Percentiles rank a stretch among this genome's conserved stretches.
phyloP scores from a whole-genome alignment of 2,113 vertebrate genomes.

The Scolopax mira region DNA sequence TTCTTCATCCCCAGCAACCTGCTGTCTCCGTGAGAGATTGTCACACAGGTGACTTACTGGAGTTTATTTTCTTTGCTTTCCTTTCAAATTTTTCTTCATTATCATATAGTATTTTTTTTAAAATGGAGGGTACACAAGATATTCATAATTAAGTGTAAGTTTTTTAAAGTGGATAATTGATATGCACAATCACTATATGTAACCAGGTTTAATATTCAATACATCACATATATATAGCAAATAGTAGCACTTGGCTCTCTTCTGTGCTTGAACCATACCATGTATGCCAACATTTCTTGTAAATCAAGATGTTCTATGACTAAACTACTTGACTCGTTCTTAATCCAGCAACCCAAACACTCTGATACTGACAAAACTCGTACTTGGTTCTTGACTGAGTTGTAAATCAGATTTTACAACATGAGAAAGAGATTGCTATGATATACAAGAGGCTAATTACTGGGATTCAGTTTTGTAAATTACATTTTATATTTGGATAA shows the following conservation, averaged over 20 bases:
- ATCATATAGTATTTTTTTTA: neutral
- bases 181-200: neutral
- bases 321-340: constrained; percentile 7
- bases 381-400: neutral
- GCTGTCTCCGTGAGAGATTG: neutral
- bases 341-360: neutral
- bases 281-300: neutral
- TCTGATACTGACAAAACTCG: neutral
- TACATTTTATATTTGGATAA: neutral
- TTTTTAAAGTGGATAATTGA: neutral
- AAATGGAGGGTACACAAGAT: neutral
- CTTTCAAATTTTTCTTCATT: neutral
- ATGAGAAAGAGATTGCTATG: neutral
- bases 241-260: neutral
- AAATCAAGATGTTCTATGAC: neutral
- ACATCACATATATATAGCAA: neutral
- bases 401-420: neutral
- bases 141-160: neutral
- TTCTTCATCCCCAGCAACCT: rapidly evolving
- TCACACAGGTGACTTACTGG: neutral
- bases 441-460: neutral
- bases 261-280: neutral
- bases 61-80: neutral
- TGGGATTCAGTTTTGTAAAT: neutral
- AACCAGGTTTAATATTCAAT: neutral